Evolutionary conservation across 2,888 invertebrate species (phyloP), one percentile per base, ranked within the genome.

Genomic region (Bombylius discolor): DNA sequence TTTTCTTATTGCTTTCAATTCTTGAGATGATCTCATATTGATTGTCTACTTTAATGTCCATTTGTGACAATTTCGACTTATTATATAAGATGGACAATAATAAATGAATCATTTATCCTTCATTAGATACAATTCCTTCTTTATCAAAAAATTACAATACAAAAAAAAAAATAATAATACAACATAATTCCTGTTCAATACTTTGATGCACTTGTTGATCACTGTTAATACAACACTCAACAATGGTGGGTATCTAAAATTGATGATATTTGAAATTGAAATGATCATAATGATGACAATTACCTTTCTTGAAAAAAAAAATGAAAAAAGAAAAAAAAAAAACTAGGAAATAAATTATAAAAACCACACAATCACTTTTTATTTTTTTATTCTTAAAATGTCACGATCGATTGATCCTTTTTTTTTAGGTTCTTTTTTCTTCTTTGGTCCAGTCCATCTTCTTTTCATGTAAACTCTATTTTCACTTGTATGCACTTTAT

Each of bases 401-500:
- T 55, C 54, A 55, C 49, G 54, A 55, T 55, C 54, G 46, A 14
- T 46, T 14, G 4, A 36, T 46, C 50, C 50, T 51, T 42, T 11
- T 42, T 42, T 42, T 49, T n/a, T 50, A 14, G 31, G 34, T 49
- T 32, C 33, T 33, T 32, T 31, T 47, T 42, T 32, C 52, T 34
- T 51, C 44, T 45, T 32, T 39, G 36, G n/a, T 42, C 33, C 45
- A 33, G 49, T 53, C 39, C 23, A 23, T 23, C 23, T 23, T 23
- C 23, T 23, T 23, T 23, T 23, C 23, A 23, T 23, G 23, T 23
- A 23, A 23, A 23, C 23, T 23, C 23, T 23, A 23, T 23, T 23
- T 23, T 23, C 23, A 23, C 23, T 23, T 23, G 23, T 23, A 23
- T 23, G 23, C 23, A 23, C 23, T 23, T 23, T 23, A 23, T 23